Conservation (phyloP, 1,140 invertebrate genomes). For the Brachionus sp. region DNA sequence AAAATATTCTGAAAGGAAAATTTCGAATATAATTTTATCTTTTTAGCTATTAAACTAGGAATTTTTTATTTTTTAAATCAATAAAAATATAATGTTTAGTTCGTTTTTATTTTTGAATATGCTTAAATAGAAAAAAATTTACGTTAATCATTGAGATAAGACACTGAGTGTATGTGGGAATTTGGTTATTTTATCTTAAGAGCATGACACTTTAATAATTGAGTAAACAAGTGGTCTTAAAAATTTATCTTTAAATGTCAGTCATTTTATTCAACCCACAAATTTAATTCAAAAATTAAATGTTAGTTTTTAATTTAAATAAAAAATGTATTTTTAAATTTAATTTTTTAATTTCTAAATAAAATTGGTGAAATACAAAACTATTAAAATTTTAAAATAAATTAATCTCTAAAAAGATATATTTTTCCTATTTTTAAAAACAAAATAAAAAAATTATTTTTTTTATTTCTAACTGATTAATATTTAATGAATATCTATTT, state of each 20-base stretch:
- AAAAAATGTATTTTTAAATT: no score
- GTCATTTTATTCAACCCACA: neutral
- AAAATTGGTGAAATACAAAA: no score
- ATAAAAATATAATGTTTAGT: neutral
- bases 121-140: neutral
- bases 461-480: no score
- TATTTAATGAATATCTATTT: no score
- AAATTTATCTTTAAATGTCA: neutral
- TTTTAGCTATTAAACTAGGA: neutral
- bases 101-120: neutral
- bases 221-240: neutral
- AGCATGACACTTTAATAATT: neutral
- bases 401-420: no score
- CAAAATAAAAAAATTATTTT: no score
- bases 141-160: neutral
- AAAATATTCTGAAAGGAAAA: neutral
- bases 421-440: no score
- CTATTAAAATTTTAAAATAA: no score
- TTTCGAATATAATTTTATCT: neutral
- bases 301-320: no score
- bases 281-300: neutral
- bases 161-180: neutral
- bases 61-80: neutral
- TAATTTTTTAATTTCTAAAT: no score
- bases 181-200: neutral